Evolutionary conservation across 2,888 invertebrate species (phyloP), one percentile per base, ranked within the genome.

Genomic region (Octonoba sinensis): DNA sequence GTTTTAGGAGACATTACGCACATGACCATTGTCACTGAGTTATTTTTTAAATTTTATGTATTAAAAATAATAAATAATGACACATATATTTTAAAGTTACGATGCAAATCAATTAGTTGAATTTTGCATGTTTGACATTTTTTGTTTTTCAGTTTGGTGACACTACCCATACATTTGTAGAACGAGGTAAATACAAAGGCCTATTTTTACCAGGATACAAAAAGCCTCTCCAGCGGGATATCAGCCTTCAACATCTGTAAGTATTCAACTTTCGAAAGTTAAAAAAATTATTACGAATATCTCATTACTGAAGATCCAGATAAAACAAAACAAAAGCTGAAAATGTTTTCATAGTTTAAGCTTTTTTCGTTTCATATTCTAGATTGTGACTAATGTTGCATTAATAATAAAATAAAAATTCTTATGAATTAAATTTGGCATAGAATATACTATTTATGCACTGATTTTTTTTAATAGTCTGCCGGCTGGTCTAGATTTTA

Each of bases 101-200:
- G n/a, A 4, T 54, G n/a, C 4, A 54, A 54, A 54, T 4, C 8
- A 1, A 11, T 36, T 36, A 3, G 36, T 36, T 4, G 6, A 36
- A 36, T 36, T 36, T 27, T 27, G 6, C 27, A 3, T 36, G 11
- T 36, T 36, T 8, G 11, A n/a, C 4, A 36, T 62, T 62, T 44
- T 46, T 24, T 22, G 1, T 24, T 85, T 88, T 90, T 71, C 88
- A 97, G 96, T 99, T 96, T 87, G 99, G 99, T 0, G 98, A 99
- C 88, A 97, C 96, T 47, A 94, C 95, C 0, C 99, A 99, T 88
- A 99, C 99, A 0, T 92, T 99, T 86, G 91, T 99, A 13, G 99
- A 99, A 87, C 91, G 95, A 85, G 92, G 92, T 15, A 73, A 84
- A 22, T 99, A 97, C 89, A 91, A 89, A 1, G 98, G 97, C 13